Conservation (phyloP, 2,888 invertebrate genomes). For the Mimas tiliae region DNA sequence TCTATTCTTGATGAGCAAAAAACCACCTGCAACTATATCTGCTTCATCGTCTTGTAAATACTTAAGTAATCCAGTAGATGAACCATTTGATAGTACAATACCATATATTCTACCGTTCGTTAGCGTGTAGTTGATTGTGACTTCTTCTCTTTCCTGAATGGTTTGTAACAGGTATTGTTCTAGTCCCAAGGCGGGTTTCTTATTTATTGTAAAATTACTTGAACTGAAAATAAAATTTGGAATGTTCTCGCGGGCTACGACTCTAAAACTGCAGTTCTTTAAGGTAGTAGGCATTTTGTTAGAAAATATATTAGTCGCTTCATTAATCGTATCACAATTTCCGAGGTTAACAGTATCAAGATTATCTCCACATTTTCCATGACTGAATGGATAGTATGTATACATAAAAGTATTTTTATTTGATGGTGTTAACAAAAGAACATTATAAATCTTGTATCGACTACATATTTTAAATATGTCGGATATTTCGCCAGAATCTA, state of each 20-base stretch:
- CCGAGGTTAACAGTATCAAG: constrained; percentile 45
- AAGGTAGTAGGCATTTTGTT: constrained; percentile 37
- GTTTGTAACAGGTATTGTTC: constrained; percentile 61
- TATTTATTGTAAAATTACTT: constrained; percentile 44
- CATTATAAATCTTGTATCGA: constrained; percentile 49
- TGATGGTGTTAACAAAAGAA: constrained; percentile 46
- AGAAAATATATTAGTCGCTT: constrained; percentile 38
- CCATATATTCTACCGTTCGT: constrained; percentile 44
- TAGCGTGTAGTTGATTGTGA: constrained; percentile 47
- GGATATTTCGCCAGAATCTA: constrained; percentile 38
- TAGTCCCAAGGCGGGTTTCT: constrained; percentile 47
- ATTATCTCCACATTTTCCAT: constrained; percentile 51
- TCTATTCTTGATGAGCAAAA: constrained; percentile 55
- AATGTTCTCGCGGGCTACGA: constrained; percentile 50
- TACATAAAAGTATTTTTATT: constrained; percentile 37
- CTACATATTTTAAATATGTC: constrained; percentile 47
- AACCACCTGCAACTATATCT: constrained; percentile 57
- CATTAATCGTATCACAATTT: constrained; percentile 42
- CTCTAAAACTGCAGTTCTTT: constrained; percentile 52
- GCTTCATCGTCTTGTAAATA: constrained; percentile 50
- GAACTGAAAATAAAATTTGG: constrained; percentile 51
- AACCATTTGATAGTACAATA: constrained; percentile 54
- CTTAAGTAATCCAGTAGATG: constrained; percentile 54
- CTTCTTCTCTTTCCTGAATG: constrained; percentile 48
- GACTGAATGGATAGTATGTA: constrained; percentile 54